These are phyloP conservation scores for Tiliacea aurago DNA, from an alignment of 2,888 invertebrate species.

Conservation along the genomic window DNA sequence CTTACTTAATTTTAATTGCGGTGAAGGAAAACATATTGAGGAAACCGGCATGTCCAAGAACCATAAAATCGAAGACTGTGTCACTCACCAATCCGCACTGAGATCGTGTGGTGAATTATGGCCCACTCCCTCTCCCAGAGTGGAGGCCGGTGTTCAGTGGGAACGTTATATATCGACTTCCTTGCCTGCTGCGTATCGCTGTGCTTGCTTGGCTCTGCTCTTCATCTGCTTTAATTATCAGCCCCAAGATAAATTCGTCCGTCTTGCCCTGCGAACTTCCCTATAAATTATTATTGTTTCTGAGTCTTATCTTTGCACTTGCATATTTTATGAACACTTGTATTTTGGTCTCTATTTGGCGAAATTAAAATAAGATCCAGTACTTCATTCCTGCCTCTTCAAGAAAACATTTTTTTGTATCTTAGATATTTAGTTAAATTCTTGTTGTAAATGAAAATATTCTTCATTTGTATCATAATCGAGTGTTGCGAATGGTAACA, in stretches of 20 bases:
- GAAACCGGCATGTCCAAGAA: too few relatives aligned
- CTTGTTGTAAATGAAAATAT: neutral
- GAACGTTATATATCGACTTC: neutral
- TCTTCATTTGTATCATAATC: slow-evolving; percentile 1
- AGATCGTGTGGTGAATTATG: neutral
- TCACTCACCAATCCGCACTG: neutral
- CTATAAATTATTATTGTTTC: neutral
- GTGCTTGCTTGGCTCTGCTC: neutral
- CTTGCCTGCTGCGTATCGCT: neutral
- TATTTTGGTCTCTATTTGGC: neutral
- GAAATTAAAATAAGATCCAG: too few relatives aligned
- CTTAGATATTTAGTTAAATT: too few relatives aligned
- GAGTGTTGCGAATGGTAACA: neutral
- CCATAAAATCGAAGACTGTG: neutral
- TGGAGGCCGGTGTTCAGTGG: too few relatives aligned
- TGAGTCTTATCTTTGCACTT: neutral
- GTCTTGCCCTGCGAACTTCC: slow-evolving; percentile 18
- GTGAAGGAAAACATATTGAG: too few relatives aligned
- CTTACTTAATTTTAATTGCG: neutral
- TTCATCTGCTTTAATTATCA: neutral
- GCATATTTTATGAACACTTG: neutral
- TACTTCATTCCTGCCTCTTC: too few relatives aligned
- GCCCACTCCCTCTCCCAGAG: neutral
- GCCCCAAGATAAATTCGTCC: neutral
- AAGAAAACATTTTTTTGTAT: too few relatives aligned